Conservation (phyloP, 2,888 invertebrate species). For the Colletes collaris region DNA sequence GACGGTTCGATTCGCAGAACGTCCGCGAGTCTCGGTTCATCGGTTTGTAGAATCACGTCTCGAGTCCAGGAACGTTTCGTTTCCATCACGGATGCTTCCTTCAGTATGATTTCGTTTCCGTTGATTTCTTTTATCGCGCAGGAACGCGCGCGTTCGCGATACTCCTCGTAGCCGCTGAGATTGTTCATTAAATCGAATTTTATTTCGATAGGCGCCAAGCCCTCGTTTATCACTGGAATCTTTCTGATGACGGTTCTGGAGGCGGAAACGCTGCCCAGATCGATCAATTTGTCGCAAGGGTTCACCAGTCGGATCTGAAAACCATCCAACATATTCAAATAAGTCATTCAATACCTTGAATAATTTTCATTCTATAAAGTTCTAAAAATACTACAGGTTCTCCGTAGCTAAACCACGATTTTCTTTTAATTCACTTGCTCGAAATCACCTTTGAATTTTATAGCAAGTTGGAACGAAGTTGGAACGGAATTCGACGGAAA, state of each 20-base stretch:
- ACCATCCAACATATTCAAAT: too few species aligned
- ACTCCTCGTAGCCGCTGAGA: conserved; percentile 27
- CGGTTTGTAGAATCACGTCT: conserved; percentile 15
- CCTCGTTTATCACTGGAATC: conserved; percentile 86
- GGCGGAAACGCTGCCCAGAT: conserved; percentile 81
- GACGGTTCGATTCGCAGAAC: conserved; percentile 77
- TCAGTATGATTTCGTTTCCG: neutral
- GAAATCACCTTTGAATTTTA: neutral
- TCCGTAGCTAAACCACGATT: too few species aligned
- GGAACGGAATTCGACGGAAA: too few species aligned
- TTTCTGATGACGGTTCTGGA: conserved; percentile 84
- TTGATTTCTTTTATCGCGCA: neutral
- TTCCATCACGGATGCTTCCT: conserved; percentile 39
- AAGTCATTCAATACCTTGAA: neutral
- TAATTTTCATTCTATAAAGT: too few species aligned
- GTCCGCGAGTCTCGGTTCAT: conserved; percentile 52
- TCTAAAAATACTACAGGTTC: too few species aligned
- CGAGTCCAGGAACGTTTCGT: conserved; percentile 48
- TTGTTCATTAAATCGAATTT: conserved; percentile 84
- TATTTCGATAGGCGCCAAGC: conserved; percentile 85
- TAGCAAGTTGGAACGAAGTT: neutral
- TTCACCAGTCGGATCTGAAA: conserved; percentile 80
- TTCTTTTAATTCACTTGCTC: neutral
- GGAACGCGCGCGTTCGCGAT: neutral
- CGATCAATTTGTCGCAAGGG: conserved; percentile 80